Base-by-base conservation (phyloP, 1,140 invertebrate species). In the Chironomus tepperi region DNA sequence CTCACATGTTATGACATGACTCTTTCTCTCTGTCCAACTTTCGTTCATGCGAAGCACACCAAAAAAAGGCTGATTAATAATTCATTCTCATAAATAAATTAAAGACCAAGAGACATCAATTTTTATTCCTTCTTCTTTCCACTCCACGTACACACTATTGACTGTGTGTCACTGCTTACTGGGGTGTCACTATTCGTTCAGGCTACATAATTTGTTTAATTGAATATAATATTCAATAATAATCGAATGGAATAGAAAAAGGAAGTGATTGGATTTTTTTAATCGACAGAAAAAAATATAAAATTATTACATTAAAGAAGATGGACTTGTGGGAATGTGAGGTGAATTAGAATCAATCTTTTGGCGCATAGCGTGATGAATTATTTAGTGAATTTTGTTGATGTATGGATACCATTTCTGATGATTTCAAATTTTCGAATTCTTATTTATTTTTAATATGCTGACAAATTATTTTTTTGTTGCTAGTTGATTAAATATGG, bases 131-230 rank as follows among this genome's bases (percentile, higher is more conserved):
- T n/a, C n/a, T 57, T 12, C 47, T 57, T 5, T 57, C 5, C 47
- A 57, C 10, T 57, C 47, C 10, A 57, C 24, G 24, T 34, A 34
- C 2, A 1, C 24, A 34, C 24, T 34, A 34, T 34, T 34, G 24
- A 34, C 24, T 70, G 18, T 70, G 16, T 70, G 65, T 70, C 9
- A 8, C 8, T 70, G 65, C n/a, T 19, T 70, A 21, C 19, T 70
- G 65, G 24, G 18, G 65, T 70, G 65, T 70, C 65, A 70, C 65
- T 70, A 70, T 18, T 70, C 65, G 65, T 10, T 70, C 65, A 57
- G 7, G 16, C 19, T 21, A 70, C 65, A 70, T 70, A 70, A 70
- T 70, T 21, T 18, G 65, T 18, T 70, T 70, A 21, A 19, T 70
- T 70, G 16, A 21, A 70, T 70, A 70, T 57, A 57, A 57, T 57